Conservation (phyloP, 2,113 vertebrate species). For the western clawed frog (Xenopus tropicalis) region UCB_Xtro_10.0 CM004452.2:49509001-49509500, state of each 20-base stretch:
- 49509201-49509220: conserved; percentile 98
- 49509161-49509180: conserved; percentile 52
- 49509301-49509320: conserved; percentile 95
- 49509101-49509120: no score
- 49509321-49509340: conserved; percentile 96
- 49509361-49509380: conserved; percentile 48
- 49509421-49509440: not conserved
- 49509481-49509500: conserved; percentile 30
- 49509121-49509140: not conserved
- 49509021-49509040: no score
- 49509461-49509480: not conserved
- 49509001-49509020: no score
- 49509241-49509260: conserved; percentile 95
- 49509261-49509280: conserved; percentile 99
- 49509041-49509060: no score
- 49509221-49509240: conserved; percentile 97
- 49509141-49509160: not conserved
- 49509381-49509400: conserved; percentile 12
- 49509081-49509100: no score
- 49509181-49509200: conserved; percentile 99
- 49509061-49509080: no score
- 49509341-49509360: conserved; percentile 61
- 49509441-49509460: not conserved
- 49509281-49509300: conserved; percentile 99
- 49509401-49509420: not conserved